Evolutionary conservation across 2,797 vertebrate species (phyloP).

Genomic region (Vireo griseus): DNA sequence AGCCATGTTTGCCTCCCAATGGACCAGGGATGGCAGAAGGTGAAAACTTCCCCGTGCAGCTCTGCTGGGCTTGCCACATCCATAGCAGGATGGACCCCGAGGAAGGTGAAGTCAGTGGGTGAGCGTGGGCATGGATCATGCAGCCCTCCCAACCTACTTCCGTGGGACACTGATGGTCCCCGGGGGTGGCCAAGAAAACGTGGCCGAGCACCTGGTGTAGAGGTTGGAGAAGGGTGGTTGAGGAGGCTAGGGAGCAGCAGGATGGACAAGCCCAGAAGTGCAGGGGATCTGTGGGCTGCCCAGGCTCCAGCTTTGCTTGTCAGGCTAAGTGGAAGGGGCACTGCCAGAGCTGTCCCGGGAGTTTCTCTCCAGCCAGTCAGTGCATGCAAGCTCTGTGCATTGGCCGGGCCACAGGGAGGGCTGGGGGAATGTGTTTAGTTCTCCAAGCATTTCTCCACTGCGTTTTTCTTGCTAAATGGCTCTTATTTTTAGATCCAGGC

Average conservation of each 20-base stretch:
- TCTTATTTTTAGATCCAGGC: constrained; percentile 69
- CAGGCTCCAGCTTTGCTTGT: not conserved
- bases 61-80: not conserved
- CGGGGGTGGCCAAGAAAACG: not conserved
- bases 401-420: not conserved
- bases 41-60: not conserved
- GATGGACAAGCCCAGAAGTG: not conserved
- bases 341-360: not conserved
- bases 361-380: not conserved
- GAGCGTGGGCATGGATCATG: accelerated
- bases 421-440: constrained; percentile 2
- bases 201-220: not conserved
- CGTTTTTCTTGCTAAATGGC: constrained; percentile 61
- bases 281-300: not conserved
- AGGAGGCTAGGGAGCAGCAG: not conserved
- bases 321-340: not conserved
- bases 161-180: not conserved
- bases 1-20: constrained; percentile 25
- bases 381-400: not conserved
- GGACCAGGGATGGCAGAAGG: constrained; percentile 37
- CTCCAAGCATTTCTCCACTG: constrained; percentile 36
- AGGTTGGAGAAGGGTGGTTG: not conserved
- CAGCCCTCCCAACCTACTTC: accelerated
- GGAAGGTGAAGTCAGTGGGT: not conserved
- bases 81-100: accelerated